phyloP scores from a whole-genome alignment of 1,140 invertebrate species.

The Babylonia areolata region DNA sequence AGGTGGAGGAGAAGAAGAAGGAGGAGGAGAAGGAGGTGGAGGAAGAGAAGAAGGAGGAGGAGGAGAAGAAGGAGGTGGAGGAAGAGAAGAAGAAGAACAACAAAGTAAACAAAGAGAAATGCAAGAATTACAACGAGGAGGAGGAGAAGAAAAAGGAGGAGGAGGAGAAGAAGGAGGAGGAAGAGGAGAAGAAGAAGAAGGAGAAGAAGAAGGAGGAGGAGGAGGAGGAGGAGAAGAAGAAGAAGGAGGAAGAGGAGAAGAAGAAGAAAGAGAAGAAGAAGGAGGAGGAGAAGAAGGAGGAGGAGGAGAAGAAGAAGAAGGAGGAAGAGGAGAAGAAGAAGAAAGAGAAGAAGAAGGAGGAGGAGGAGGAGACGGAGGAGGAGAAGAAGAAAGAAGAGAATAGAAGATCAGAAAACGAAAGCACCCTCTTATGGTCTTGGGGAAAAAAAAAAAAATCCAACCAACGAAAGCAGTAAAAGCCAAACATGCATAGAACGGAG shows the following conservation, averaged over 20 bases:
- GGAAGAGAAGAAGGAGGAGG: not conserved
- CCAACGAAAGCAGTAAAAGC: too few species aligned
- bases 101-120: not conserved
- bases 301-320: not conserved
- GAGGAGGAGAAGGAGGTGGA: not conserved
- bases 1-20: too few species aligned
- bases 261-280: constrained; percentile 5
- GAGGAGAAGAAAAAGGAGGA: constrained; percentile 28
- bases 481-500: too few species aligned
- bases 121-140: constrained; percentile 3
- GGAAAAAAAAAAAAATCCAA: too few species aligned
- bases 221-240: not conserved
- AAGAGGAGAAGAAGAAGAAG: constrained; percentile 33
- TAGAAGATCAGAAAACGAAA: not conserved
- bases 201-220: constrained; percentile 25
- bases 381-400: too few species aligned
- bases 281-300: not conserved
- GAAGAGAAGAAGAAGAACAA: not conserved
- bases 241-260: too few species aligned
- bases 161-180: constrained; percentile 20
- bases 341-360: constrained; percentile 20
- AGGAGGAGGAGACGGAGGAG: too few species aligned
- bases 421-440: too few species aligned
- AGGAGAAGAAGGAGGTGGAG: not conserved
- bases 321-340: not conserved